Conservation (phyloP, 1,140 invertebrate genomes). For the Plectus sambesii region DNA sequence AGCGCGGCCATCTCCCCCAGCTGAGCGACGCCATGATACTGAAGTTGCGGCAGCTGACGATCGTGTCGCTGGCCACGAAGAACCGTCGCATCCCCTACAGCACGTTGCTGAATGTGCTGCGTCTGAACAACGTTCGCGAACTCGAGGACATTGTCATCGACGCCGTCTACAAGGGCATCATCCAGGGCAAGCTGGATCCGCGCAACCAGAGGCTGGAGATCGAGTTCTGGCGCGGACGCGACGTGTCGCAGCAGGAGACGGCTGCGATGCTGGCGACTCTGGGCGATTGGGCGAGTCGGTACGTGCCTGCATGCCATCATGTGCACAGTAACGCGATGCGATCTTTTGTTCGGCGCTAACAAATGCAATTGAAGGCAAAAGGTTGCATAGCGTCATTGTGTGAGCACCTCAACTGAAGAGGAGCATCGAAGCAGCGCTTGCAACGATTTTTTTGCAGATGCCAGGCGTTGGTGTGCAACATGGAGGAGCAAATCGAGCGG, state of each 20-base stretch:
- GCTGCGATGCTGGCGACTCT: slow-evolving; percentile 45
- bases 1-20: slow-evolving; percentile 63
- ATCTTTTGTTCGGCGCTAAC: neutral
- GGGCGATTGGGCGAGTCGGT: slow-evolving; percentile 33
- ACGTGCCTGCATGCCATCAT: neutral
- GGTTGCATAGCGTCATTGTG: neutral
- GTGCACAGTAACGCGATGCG: neutral
- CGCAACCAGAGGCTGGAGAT: slow-evolving; percentile 81
- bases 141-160: slow-evolving; percentile 94
- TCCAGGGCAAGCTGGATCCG: slow-evolving; percentile 89
- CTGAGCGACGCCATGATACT: slow-evolving; percentile 67
- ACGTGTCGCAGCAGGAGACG: slow-evolving; percentile 62
- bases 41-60: slow-evolving; percentile 83
- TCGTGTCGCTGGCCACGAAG: slow-evolving; percentile 82
- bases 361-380: neutral
- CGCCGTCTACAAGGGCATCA: slow-evolving; percentile 89
- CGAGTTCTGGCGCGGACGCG: slow-evolving; percentile 80
- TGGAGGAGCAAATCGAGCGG: neutral
- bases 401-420: neutral
- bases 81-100: slow-evolving; percentile 28
- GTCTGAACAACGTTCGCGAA: slow-evolving; percentile 75
- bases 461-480: neutral
- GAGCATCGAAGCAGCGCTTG: neutral
- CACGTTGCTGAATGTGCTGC: slow-evolving; percentile 53
- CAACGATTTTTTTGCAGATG: neutral